Evolutionary conservation across 2,888 invertebrate species (phyloP).

Genomic region (Melangyna quadrimaculata): DNA sequence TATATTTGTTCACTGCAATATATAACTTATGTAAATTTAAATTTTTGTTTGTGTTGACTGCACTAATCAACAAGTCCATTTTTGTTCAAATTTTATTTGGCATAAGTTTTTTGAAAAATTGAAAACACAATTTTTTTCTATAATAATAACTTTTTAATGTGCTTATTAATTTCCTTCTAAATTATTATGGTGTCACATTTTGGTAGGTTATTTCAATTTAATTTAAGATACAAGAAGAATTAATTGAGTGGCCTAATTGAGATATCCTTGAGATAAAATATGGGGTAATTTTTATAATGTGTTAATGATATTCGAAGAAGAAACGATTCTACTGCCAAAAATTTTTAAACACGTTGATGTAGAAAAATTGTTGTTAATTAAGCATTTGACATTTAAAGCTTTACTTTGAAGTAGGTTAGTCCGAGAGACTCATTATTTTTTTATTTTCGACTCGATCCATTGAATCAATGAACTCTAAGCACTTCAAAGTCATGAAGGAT

Average conservation of each 20-base stretch:
- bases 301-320: neutral
- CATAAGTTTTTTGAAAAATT: neutral
- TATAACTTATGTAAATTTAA: neutral
- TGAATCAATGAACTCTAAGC: no score
- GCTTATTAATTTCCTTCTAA: neutral
- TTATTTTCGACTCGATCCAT: no score
- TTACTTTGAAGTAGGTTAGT: no score
- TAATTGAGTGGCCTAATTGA: slow-evolving; percentile 18
- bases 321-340: no score
- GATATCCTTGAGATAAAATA: neutral
- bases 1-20: neutral
- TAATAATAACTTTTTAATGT: neutral
- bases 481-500: no score
- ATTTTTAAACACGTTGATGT: no score
- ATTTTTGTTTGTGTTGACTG: neutral
- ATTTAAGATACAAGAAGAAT: neutral
- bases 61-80: slow-evolving; percentile 53
- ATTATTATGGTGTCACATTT: slow-evolving; percentile 18
- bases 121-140: neutral
- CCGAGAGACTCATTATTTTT: no score
- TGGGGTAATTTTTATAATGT: neutral
- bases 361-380: no score
- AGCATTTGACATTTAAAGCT: no score
- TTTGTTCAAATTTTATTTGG: slow-evolving; percentile 17
- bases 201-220: neutral